These are phyloP conservation scores for Stichodactyla helianthus DNA, from an alignment of 64 coral and sea anemone species.

Conservation along the genomic window DNA sequence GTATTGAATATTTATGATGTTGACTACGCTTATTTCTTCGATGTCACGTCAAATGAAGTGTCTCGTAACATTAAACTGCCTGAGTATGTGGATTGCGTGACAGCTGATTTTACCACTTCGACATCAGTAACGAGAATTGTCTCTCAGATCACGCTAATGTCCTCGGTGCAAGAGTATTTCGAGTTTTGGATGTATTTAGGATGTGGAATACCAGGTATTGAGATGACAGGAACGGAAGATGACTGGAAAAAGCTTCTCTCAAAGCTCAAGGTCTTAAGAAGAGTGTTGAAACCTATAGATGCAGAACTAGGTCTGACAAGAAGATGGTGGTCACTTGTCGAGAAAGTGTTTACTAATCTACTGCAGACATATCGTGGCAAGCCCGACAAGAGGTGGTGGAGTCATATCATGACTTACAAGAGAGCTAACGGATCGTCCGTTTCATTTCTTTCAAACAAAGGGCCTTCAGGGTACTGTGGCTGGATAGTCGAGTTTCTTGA, in stretches of 20 bases:
- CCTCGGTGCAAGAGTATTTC: slow-evolving; percentile 64
- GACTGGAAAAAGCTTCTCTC: slow-evolving; percentile 46
- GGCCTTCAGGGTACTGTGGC: slow-evolving; percentile 12
- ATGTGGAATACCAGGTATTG: slow-evolving; percentile 68
- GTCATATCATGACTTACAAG: slow-evolving; percentile 40
- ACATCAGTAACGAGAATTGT: slow-evolving; percentile 65
- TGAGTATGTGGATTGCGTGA: slow-evolving; percentile 67
- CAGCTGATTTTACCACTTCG: slow-evolving; percentile 61
- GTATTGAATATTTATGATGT: slow-evolving; percentile 22
- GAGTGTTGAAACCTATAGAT: slow-evolving; percentile 32
- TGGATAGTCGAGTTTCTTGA: slow-evolving; percentile 62
- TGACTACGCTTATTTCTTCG: slow-evolving; percentile 63
- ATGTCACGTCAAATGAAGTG: slow-evolving; percentile 44
- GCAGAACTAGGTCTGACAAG: slow-evolving; percentile 17
- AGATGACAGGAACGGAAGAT: slow-evolving; percentile 46
- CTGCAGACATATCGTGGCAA: slow-evolving; percentile 36
- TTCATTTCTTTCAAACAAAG: neutral
- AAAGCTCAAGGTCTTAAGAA: slow-evolving; percentile 26
- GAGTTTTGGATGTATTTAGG: neutral
- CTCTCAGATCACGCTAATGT: slow-evolving; percentile 81
- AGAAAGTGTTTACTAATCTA: slow-evolving; percentile 27
- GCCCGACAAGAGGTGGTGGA: slow-evolving; percentile 59
- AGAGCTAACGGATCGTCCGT: neutral
- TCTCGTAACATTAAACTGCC: slow-evolving; percentile 66
- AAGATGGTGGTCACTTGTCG: slow-evolving; percentile 25